Percentiles rank a stretch among this genome's conserved stretches.
phyloP scores from a whole-genome alignment of 2,888 invertebrate species.

The Thalpophila matura region DNA sequence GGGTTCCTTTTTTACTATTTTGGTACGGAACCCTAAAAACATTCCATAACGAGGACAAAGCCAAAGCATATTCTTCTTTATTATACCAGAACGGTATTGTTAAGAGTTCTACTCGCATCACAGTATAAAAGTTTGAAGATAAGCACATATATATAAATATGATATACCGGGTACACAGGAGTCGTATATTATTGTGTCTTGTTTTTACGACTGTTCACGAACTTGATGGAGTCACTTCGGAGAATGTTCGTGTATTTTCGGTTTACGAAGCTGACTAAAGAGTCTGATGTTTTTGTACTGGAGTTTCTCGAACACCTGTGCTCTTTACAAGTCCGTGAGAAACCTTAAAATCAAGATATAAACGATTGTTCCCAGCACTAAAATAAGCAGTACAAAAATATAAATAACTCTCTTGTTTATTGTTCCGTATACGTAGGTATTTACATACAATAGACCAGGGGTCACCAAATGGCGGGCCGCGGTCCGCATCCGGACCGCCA shows the following conservation, averaged over 20 bases:
- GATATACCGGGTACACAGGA: constrained; percentile 38
- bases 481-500: too few species aligned
- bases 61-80: constrained; percentile 13
- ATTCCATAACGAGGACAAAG: background rate
- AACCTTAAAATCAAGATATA: too few species aligned
- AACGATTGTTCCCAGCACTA: too few species aligned
- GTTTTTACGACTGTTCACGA: constrained; percentile 37
- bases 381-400: too few species aligned
- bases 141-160: constrained; percentile 48
- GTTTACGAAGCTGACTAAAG: background rate
- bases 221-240: constrained; percentile 5
- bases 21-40: too few species aligned
- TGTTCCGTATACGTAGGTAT: too few species aligned
- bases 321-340: too few species aligned
- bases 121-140: constrained; percentile 15
- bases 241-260: constrained; percentile 23
- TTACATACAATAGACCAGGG: too few species aligned
- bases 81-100: constrained; percentile 7
- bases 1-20: too few species aligned
- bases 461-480: too few species aligned
- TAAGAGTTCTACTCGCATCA: background rate
- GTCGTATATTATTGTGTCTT: constrained; percentile 31
- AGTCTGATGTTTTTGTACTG: background rate
- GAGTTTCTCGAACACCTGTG: too few species aligned
- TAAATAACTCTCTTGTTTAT: too few species aligned